These are phyloP conservation scores for Lagopus leucura DNA, from an alignment of 2,113 vertebrate species.

Conservation along the genomic window DNA sequence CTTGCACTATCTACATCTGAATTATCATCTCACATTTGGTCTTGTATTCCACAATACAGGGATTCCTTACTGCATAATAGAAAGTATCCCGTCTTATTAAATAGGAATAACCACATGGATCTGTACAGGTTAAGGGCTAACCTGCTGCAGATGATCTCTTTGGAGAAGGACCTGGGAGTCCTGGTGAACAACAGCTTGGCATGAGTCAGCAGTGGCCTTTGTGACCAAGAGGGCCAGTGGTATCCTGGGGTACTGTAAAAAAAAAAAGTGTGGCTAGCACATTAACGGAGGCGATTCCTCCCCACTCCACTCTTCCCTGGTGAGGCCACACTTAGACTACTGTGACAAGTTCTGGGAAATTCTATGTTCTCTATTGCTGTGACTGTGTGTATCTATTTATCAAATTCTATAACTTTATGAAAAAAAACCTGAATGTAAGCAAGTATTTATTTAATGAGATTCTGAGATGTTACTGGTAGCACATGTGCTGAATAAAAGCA, in stretches of 20 bases:
- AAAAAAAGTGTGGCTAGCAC: no score
- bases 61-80: not conserved
- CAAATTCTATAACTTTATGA: not conserved
- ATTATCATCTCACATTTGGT: not conserved
- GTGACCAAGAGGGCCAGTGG: no score
- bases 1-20: not conserved
- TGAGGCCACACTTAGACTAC: no score
- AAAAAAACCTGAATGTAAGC: not conserved
- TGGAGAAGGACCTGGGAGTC: no score
- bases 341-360: not conserved
- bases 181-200: no score
- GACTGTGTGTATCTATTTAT: not conserved
- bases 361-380: not conserved
- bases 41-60: not conserved
- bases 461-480: not conserved
- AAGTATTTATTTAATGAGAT: not conserved
- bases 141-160: no score
- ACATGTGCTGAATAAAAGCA: not conserved
- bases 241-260: no score
- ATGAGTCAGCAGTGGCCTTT: no score
- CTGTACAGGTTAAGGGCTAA: no score
- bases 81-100: not conserved
- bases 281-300: no score
- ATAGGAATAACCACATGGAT: not conserved
- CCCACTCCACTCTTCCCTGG: no score